These are phyloP conservation scores for Atta cephalotes DNA, from an alignment of 1,140 invertebrate genomes.

Conservation along the genomic window DNA sequence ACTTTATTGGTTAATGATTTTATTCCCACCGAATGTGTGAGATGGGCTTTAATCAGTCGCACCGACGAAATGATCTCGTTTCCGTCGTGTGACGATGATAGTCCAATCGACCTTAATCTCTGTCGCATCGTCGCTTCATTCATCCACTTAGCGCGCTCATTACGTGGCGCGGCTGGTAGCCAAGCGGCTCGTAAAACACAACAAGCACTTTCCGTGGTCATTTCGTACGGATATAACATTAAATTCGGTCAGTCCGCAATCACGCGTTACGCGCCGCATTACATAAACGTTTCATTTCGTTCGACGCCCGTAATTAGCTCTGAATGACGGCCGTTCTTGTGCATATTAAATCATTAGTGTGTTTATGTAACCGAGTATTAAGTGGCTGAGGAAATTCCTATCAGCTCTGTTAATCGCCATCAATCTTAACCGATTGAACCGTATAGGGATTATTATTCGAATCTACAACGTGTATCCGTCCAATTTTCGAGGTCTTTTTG, in stretches of 20 bases:
- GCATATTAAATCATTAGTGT: slow-evolving; percentile 59
- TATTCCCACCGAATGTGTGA: slow-evolving; percentile 10
- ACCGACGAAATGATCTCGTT: slow-evolving; percentile 44
- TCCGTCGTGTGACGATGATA: slow-evolving; percentile 14
- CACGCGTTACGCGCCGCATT: slow-evolving; percentile 50
- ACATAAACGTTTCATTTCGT: slow-evolving; percentile 61
- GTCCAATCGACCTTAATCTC: slow-evolving; percentile 33
- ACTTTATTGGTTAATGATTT: not conserved
- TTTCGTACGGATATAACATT: slow-evolving; percentile 53
- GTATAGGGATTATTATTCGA: slow-evolving; percentile 22
- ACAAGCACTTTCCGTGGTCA: slow-evolving; percentile 8
- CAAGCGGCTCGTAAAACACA: slow-evolving; percentile 57
- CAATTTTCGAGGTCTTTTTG: no score
- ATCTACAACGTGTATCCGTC: not conserved
- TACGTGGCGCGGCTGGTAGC: slow-evolving; percentile 45
- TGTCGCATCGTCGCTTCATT: slow-evolving; percentile 44
- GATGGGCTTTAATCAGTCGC: not conserved
- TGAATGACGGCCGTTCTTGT: slow-evolving; percentile 43
- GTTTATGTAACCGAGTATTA: slow-evolving; percentile 56
- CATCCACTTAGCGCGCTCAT: slow-evolving; percentile 51
- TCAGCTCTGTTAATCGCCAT: slow-evolving; percentile 23
- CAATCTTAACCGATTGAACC: slow-evolving; percentile 18
- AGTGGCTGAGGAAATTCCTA: slow-evolving; percentile 53
- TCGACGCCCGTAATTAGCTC: slow-evolving; percentile 53
- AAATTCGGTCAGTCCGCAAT: slow-evolving; percentile 62